A percentile compares a stretch with the other conserved stretches of the same genome.
Evolutionary conservation across 1,140 invertebrate genomes (phyloP).

Genomic region (Drepana arcuata): DNA sequence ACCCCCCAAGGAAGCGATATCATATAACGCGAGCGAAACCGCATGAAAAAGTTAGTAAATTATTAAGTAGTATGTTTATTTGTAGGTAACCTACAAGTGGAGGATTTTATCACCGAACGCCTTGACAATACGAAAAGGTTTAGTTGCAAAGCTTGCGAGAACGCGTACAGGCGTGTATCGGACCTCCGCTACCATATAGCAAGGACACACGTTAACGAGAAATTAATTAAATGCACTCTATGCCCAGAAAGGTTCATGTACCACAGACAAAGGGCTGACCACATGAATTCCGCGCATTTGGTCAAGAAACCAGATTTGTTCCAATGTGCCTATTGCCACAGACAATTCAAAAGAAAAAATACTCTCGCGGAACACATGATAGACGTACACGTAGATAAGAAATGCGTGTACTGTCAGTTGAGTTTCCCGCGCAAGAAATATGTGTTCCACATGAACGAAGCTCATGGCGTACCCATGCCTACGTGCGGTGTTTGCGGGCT

Average conservation of each 20-base stretch:
- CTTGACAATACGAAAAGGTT: too few relatives aligned
- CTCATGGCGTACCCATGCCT: slow-evolving; percentile 12
- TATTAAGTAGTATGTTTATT: too few relatives aligned
- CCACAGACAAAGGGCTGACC: slow-evolving; percentile 16
- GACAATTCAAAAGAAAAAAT: slow-evolving; percentile 35
- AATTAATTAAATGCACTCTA: slow-evolving; percentile 15
- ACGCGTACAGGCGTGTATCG: slow-evolving; percentile 1
- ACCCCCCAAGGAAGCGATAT: too few relatives aligned
- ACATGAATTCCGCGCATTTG: slow-evolving; percentile 4
- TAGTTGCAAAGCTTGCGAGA: neutral
- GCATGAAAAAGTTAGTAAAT: too few relatives aligned
- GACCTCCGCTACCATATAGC: slow-evolving; percentile 16
- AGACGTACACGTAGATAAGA: slow-evolving; percentile 18
- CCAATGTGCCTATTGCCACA: slow-evolving; percentile 7
- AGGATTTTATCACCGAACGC: too few relatives aligned
- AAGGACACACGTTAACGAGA: slow-evolving; percentile 12
- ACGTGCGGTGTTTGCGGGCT: slow-evolving; percentile 17
- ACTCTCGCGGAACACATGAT: slow-evolving; percentile 18
- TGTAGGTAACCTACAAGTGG: too few relatives aligned
- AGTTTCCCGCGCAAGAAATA: slow-evolving; percentile 9
- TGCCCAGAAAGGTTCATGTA: slow-evolving; percentile 19
- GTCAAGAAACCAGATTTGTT: slow-evolving; percentile 6
- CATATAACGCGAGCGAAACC: too few relatives aligned
- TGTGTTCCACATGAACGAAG: slow-evolving; percentile 14
- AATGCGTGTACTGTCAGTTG: slow-evolving; percentile 10